These are phyloP conservation scores for Sminthurinus aureus DNA, from an alignment of 2,888 invertebrate genomes.

Conservation along the genomic window DNA sequence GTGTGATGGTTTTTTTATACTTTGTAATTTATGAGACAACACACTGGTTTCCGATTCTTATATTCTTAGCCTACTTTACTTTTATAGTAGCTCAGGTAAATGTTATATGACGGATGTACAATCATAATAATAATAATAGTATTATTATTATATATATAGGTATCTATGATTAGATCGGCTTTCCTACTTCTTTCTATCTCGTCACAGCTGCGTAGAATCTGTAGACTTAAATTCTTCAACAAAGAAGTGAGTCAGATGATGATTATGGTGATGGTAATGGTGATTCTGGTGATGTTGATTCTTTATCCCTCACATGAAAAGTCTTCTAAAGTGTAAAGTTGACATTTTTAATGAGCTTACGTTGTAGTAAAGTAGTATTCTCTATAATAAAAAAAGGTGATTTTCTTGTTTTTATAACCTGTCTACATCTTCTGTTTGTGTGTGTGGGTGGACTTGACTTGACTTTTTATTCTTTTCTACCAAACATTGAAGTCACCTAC, in stretches of 20 bases:
- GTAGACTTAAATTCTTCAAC: neutral
- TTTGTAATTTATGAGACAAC: conserved; percentile 18
- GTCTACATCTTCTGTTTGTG: neutral
- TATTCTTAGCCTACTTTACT: conserved; percentile 16
- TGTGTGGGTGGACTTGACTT: neutral
- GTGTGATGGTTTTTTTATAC: neutral
- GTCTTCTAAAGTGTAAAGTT: too few species aligned
- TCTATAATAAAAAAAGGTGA: neutral
- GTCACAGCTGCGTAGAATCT: neutral
- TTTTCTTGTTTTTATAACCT: neutral
- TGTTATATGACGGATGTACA: neutral
- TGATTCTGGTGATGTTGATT: neutral
- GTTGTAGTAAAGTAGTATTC: neutral
- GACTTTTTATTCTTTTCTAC: too few species aligned
- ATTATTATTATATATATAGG: neutral
- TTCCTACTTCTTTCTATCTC: neutral
- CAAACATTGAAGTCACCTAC: neutral
- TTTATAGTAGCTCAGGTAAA: neutral
- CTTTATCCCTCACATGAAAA: neutral
- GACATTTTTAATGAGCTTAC: neutral
- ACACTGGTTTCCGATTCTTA: neutral
- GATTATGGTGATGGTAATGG: neutral
- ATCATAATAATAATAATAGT: too few species aligned
- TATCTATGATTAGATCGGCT: neutral
- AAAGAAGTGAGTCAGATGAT: neutral